Evolutionary conservation across 2,888 invertebrate genomes (phyloP), one percentile per base, ranked within the genome.

Genomic region (Thera britannica): DNA sequence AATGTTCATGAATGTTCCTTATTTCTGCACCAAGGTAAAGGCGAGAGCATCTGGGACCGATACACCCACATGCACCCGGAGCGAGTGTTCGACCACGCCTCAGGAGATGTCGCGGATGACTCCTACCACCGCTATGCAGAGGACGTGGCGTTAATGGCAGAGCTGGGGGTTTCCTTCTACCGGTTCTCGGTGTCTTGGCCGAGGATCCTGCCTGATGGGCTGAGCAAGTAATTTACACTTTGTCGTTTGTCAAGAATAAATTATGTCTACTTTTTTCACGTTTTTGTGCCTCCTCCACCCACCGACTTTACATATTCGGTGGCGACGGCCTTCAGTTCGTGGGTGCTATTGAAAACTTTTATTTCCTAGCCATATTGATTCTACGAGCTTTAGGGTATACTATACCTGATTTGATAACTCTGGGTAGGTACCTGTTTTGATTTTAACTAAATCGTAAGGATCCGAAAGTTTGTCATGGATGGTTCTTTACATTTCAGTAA

Each of bases 141-240:
- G 36, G 97, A 97, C 76, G 94, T 96, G 0, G 77, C 86, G 55
- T 83, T 96, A 55, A 78, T 96, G 67, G 92, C 89, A 62, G 79
- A 93, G 35, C 83, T 96, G 0, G 95, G 95, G 0, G 94, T 95
- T 2, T 75, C 88, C 66, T 93, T 90, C 79, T 96, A 95, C 83
- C 87, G 95, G 34, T 95, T 96, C 78, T 96, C 95, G 0, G 83
- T 96, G 34, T 95, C 96, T 67, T 97, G 97, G 96, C 84, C 96
- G 0, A 90, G 97, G 76, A 92, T 97, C 36, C 81, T 97, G 52
- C 96, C 96, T 0, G 93, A 87, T 65, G 96, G 95, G 7, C 84
- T 93, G 8, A 83, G 89, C 71, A 94, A 94, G 85, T 86, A 79
- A 67, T 60, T 41, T 6, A 60, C 34, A 52, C 23, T 23, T 23